Conservation (phyloP, 2,888 invertebrate genomes). For the Helobdella robusta region DNA sequence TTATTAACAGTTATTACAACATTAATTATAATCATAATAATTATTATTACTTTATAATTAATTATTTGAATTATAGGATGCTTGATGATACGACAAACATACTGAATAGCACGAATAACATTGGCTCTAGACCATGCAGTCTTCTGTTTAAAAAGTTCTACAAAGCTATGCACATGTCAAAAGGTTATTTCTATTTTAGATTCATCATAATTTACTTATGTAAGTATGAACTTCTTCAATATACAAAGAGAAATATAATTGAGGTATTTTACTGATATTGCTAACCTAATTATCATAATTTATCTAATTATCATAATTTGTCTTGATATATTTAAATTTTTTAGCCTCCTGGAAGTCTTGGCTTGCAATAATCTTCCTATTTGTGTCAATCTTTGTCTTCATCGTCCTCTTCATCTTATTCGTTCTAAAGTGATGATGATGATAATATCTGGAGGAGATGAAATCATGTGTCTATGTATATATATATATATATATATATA, state of each 20-base stretch:
- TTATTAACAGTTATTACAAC: neutral
- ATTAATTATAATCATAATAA: no score
- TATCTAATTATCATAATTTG: neutral
- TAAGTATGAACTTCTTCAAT: no score
- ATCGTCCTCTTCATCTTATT: conserved; percentile 21
- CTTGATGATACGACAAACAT: conserved; percentile 91
- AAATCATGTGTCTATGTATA: neutral
- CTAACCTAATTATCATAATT: neutral
- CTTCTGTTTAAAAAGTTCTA: neutral
- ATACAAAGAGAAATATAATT: no score
- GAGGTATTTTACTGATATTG: no score
- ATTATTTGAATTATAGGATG: conserved; percentile 61
- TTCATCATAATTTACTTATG: no score
- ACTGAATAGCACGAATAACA: conserved; percentile 81
- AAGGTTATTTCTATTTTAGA: no score
- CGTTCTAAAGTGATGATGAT: neutral
- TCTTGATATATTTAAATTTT: neutral
- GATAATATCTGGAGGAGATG: neutral
- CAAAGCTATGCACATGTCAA: conserved; percentile 9
- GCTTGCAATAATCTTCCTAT: conserved; percentile 20
- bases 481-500: conserved; percentile 16
- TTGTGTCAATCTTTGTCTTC: conserved; percentile 13
- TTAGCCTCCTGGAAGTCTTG: conserved; percentile 26
- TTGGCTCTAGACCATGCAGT: conserved; percentile 82
- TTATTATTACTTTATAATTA: neutral